These are phyloP conservation scores for Capitulum mitella DNA, from an alignment of 2,888 invertebrate genomes.

Conservation along the genomic window DNA sequence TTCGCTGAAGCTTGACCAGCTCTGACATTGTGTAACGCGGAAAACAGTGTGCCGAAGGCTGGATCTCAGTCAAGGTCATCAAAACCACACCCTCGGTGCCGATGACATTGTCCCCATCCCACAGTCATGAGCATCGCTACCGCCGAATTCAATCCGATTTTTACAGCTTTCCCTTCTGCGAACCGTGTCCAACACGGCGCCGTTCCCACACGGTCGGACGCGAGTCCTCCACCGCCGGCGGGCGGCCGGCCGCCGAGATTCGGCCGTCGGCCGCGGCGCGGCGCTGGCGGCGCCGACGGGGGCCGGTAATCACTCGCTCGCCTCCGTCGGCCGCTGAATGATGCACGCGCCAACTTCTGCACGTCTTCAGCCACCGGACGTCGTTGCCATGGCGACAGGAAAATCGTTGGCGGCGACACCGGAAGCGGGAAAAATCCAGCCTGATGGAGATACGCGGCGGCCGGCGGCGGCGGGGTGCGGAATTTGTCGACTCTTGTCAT, in stretches of 20 bases:
- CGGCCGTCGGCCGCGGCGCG: not conserved
- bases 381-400: conserved; percentile 6
- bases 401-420: not conserved
- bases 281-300: not conserved
- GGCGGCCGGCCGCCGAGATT: not conserved
- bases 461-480: not conserved
- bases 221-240: not conserved
- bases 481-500: conserved; percentile 12
- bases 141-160: no score
- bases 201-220: no score
- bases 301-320: not conserved
- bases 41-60: no score
- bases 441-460: not conserved
- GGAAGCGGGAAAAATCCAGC: conserved; percentile 9
- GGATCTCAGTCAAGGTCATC: no score
- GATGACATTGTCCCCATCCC: no score
- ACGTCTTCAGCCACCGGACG: conserved; percentile 4
- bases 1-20: no score
- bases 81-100: no score
- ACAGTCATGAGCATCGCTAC: no score
- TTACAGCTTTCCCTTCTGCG: no score
- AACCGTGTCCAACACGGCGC: no score
- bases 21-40: no score
- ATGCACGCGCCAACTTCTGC: conserved; percentile 23
- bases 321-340: not conserved